Base-by-base conservation (phyloP, 1,140 invertebrate species). In the Lepidurus packardi region DNA sequence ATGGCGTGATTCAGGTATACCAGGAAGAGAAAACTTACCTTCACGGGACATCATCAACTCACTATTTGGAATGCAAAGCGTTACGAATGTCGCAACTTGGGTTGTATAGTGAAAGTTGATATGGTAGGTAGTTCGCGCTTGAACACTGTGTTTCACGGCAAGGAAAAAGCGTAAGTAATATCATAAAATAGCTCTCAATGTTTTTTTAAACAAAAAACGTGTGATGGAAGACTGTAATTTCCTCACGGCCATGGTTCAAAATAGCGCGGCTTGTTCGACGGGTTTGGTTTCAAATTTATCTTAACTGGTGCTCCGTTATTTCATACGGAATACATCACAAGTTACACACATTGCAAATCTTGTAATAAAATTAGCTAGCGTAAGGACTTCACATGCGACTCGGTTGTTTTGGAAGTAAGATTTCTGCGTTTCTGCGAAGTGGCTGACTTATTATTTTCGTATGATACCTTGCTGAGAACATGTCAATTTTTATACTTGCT, bases 171-270 rank as follows among this genome's bases (percentile, higher is more conserved):
- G 53, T n/a, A 65, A 21, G 7, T 65, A 65, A 65, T 65, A 65
- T 65, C 21, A 65, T 13, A 65, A 7, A 65, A 13, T 65, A 16
- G 53, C 21, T 21, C 53, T 21, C 21, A 21, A 16, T 21, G 21
- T 9, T 11, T 21, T 6, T 13, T 16, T 65, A 16, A 1, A 21
- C 5, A 21, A 16, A 7, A 65, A 65, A 0, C 4, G 21, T 21
- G 16, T 7, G 7, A 21, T 65, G 53, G n/a, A 65, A 65, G 21
- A 65, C 42, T 75, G 74, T 34, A 42, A 6, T 75, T 42, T 75
- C 74, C 4, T 75, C 42, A 24, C 74, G 24, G 74, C 74, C 74
- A 75, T 75, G 74, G 5, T 75, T n/a, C n/a, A n/a, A n/a, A n/a
- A n/a, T n/a, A n/a, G n/a, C n/a, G n/a, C n/a, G n/a, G n/a, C n/a